Evolutionary conservation across 2,797 vertebrate species (phyloP), one percentile per base, ranked within the genome.

Genomic region (Lophius americanus): DNA sequence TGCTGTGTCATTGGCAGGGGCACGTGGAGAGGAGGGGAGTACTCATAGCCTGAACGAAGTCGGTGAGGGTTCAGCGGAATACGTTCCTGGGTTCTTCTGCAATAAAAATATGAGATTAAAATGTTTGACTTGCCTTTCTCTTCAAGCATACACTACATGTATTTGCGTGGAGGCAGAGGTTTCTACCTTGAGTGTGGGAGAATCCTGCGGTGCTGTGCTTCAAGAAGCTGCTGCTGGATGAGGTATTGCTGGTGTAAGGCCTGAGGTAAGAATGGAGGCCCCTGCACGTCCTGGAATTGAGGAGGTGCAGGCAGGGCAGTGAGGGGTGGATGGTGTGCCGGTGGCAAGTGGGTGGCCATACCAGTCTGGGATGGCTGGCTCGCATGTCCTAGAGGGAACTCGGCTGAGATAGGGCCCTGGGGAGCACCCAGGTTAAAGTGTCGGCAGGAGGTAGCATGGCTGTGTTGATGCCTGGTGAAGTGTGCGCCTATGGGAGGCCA

Each of bases 171-270:
- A 9, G 49, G 9, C 5, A 11, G 23, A 2, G 7, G 5, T 7
- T 10, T 70, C 6, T 87, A 99, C 98, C 98, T 97, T 89, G 96
- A 93, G 83, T 98, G 96, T 1, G 97, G 94, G 84, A 98, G 93
- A 41, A 98, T 95, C 88, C 97, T 91, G 82, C 96, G 95, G 83
- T 97, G 97, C 93, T 99, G 97, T 5, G 96, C 96, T 92, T 99
- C 98, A 0, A 98, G 95, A 80, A 99, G 96, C 93, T 98, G 97
- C 93, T 99, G 98, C 92, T 99, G 98, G 92, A 99, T 96, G 96
- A 99, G 97, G 96, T 98, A 99, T 96, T 99, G 97, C 96, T 99
- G 98, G 96, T 98, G 97, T 94, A 99, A 96, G 92, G 96, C 96
- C 95, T 99, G 98, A 98, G 97, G 97, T 97, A 98, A 96, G 95